Evolutionary conservation across 2,888 invertebrate genomes (phyloP), one percentile per base, ranked within the genome.

Genomic region (Cheilosia urbana): DNA sequence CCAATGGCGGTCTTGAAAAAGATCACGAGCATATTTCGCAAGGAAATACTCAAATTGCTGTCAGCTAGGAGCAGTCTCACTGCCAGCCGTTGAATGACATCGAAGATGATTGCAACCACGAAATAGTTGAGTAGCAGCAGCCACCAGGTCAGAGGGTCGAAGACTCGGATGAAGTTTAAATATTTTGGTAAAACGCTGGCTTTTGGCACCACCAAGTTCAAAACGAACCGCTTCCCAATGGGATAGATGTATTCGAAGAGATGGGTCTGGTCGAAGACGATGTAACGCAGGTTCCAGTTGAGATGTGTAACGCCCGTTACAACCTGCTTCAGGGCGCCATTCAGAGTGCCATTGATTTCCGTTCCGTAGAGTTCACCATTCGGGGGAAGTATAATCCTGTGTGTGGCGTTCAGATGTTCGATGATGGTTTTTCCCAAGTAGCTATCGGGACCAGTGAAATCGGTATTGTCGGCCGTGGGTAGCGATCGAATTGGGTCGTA

Each of bases 201-300:
- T 0, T 91, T 89, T 0, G 91, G 91, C 0, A 92, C 90, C 0
- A 91, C 89, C 47, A 91, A 65, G 49, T 89, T 89, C 1, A 92
- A 37, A 0, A 87, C 40, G 19, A 73, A 53, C 4, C 88, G 87
- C 1, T 89, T 88, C 0, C 88, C 88, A 51, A 90, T 89, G 0
- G 92, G 91, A 87, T 90, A 91, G 0, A 90, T 72, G 45, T 90
- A 89, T 0, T 91, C 91, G 87, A 90, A 91, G 0, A 90, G 72
- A 1, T 90, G 87, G 9, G 79, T 69, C 0, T 82, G 87, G 21
- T 88, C 88, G 21, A 21, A 4, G 11, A 90, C 42, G 0, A 90
- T 87, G 49, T 89, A 91, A 4, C 92, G 90, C 0, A 88, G 66
- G 60, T 92, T 92, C 4, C 91, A 89, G 2, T 79, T 89, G 21